Base-by-base conservation (phyloP, 2,797 vertebrate species). In the Hydrocynus forskahlii region DNA sequence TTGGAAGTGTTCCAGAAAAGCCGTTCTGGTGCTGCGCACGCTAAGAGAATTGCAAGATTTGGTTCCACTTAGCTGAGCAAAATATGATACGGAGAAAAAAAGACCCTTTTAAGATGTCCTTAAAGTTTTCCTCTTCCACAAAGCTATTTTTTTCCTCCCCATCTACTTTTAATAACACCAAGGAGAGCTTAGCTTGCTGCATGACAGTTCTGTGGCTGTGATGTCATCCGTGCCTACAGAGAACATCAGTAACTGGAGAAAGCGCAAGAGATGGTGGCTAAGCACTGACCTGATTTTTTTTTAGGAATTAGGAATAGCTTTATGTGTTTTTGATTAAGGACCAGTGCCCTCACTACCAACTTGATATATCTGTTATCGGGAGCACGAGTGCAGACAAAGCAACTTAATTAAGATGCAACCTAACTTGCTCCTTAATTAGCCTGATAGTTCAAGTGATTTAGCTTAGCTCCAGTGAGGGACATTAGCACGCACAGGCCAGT, bases 21-120 rank as follows among this genome's bases (percentile, higher is more conserved):
- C 74, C 71, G 55, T 78, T 84, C 50, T 75, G 80, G 82, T 89
- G 16, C 50, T 72, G 81, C 76, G 16, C 10, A 75, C 79, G 77
- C 79, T 78, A 70, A 76, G 86, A 76, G 86, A 90, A 87, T 85
- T 81, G 77, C 75, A 82, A 45, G 64, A 81, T 82, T 83, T 57
- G 73, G 66, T 81, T 81, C 88, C 81, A 83, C 69, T 77, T 82
- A 83, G 76, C 50, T 81, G 78, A 76, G 55, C 59, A 83, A 80
- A 68, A 77, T 85, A 81, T 81, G 59, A 86, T 86, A 83, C 74
- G 38, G 84, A 76, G 66, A 25, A 14, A 50, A 57, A 69, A 68
- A 23, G 13, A 48, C 45, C 10, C 76, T 77, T 85, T 29, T 43
- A 69, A 70, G 17, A 35, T 71, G 64, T 52, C 77, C 57, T 78